Evolutionary conservation across 2,888 invertebrate genomes (phyloP).

Genomic region (Mythimna albipuncta): DNA sequence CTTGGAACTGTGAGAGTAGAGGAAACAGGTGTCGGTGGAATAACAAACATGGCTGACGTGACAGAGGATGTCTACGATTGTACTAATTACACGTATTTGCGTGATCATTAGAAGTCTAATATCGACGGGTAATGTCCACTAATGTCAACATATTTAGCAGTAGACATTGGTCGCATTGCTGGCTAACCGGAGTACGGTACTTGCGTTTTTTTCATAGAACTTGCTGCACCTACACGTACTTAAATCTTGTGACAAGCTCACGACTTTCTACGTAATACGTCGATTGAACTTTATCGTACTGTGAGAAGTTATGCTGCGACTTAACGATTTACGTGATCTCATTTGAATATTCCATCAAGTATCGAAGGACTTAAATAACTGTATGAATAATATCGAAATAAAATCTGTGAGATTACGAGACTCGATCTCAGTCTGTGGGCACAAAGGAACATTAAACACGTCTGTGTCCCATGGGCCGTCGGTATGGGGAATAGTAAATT

Average conservation of each 20-base stretch:
- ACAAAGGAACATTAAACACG: conserved; percentile 82
- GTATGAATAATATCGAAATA: conserved; percentile 68
- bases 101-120: conserved; percentile 50
- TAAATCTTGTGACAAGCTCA: background rate
- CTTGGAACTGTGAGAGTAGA: conserved; percentile 63
- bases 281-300: conserved; percentile 20
- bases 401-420: conserved; percentile 66
- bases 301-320: conserved; percentile 26
- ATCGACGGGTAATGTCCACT: conserved; percentile 50
- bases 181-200: conserved; percentile 7
- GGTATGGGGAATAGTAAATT: conserved; percentile 88
- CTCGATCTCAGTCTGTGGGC: conserved; percentile 71
- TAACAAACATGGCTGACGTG: conserved; percentile 49
- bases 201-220: conserved; percentile 10
- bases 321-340: conserved; percentile 35
- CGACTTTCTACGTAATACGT: background rate
- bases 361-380: conserved; percentile 41
- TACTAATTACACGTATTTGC: conserved; percentile 52
- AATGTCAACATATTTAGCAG: conserved; percentile 47
- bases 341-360: conserved; percentile 61
- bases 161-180: conserved; percentile 25
- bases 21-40: conserved; percentile 67
- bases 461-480: conserved; percentile 75
- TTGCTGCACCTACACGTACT: background rate
- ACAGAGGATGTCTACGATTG: conserved; percentile 56